Evolutionary conservation across 2,888 invertebrate genomes (phyloP).

Genomic region (Xylophagus ater): DNA sequence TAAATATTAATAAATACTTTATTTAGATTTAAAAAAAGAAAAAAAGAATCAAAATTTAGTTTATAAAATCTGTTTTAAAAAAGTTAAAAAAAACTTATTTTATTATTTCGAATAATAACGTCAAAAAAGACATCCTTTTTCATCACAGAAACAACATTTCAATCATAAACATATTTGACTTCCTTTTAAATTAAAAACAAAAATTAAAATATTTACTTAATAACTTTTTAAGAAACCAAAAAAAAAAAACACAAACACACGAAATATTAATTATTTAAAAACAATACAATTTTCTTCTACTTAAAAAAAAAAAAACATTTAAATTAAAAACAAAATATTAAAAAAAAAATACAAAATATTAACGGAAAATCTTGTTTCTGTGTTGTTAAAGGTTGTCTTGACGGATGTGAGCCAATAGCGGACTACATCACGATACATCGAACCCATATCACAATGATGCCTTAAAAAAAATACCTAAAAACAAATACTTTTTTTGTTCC

Average conservation of each 20-base stretch:
- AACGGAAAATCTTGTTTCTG: constrained; percentile 45
- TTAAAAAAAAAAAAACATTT: constrained; percentile 8
- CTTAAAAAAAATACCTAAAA: constrained; percentile 15
- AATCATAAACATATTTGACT: constrained; percentile 33
- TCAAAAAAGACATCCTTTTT: constrained; percentile 33
- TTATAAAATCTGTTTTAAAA: background rate
- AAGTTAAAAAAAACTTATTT: background rate
- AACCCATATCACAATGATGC: constrained; percentile 14
- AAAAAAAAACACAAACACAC: too few relatives aligned
- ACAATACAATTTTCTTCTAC: background rate
- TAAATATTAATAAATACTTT: constrained; percentile 5
- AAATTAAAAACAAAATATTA: constrained; percentile 9
- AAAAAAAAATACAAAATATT: constrained; percentile 24
- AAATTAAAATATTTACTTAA: background rate
- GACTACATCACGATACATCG: constrained; percentile 11
- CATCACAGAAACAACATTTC: constrained; percentile 43
- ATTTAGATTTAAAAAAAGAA: constrained; percentile 7
- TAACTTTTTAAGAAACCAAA: constrained; percentile 3
- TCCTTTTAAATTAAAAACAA: background rate
- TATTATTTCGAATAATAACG: background rate
- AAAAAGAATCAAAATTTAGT: constrained; percentile 9
- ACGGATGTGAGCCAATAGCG: constrained; percentile 27
- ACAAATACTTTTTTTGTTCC: background rate
- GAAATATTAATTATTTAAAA: background rate
- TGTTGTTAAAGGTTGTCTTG: constrained; percentile 49